These are phyloP conservation scores for Lota lota DNA, from an alignment of 2,113 vertebrate species.

Conservation along the genomic window DNA sequence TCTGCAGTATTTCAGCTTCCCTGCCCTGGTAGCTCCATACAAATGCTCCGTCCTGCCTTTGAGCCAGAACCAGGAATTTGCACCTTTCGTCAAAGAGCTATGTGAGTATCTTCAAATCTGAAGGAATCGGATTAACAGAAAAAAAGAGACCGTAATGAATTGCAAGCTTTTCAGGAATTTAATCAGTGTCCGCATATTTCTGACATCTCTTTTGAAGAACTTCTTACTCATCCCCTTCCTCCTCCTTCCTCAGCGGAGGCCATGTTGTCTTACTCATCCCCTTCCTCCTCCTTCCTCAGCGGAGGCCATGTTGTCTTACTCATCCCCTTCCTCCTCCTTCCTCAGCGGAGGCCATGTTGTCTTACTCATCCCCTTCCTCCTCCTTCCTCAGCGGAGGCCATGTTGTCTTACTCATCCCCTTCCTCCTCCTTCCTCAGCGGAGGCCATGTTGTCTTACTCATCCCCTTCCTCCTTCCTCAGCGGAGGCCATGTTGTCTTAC, in stretches of 20 bases:
- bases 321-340: background rate
- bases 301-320: slow-evolving; percentile 85
- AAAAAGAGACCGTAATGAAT: no score
- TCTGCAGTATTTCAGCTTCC: slow-evolving; percentile 91
- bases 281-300: slow-evolving; percentile 59
- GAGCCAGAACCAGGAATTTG: slow-evolving; percentile 95
- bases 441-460: slow-evolving; percentile 81
- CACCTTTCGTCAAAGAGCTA: slow-evolving; percentile 90
- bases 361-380: background rate
- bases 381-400: slow-evolving; percentile 77
- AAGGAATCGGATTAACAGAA: background rate
- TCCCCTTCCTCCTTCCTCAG: slow-evolving; percentile 44
- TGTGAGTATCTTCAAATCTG: slow-evolving; percentile 79
- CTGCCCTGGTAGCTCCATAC: slow-evolving; percentile 90
- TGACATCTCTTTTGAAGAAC: no score
- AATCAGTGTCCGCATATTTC: no score
- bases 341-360: slow-evolving; percentile 86
- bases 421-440: slow-evolving; percentile 65
- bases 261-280: slow-evolving; percentile 62
- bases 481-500: slow-evolving; percentile 89
- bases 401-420: no score
- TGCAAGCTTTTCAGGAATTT: no score
- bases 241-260: slow-evolving; percentile 77
- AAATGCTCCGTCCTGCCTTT: slow-evolving; percentile 96
- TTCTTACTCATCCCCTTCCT: background rate